phyloP scores from a whole-genome alignment of 2,888 invertebrate genomes.

The Volucella bombylans region DNA sequence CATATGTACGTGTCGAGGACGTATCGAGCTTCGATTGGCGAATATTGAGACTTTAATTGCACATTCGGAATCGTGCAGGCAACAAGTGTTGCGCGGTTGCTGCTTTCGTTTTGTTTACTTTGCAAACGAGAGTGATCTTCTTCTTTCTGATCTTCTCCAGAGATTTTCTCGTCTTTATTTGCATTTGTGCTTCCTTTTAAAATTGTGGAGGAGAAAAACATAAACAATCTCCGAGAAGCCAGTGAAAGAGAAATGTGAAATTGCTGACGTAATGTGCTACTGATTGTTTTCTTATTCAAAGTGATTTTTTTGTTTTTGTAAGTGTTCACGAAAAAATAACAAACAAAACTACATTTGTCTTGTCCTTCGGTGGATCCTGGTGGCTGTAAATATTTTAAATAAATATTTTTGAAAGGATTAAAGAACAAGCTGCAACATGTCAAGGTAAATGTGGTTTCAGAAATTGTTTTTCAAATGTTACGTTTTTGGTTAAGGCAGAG shows the following conservation, averaged over 20 bases:
- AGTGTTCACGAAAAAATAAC: background rate
- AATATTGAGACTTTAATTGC: conserved; percentile 70
- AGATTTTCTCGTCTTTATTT: conserved; percentile 33
- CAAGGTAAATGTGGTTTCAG: too few relatives aligned
- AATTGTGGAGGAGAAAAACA: conserved; percentile 17
- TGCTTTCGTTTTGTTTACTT: conserved; percentile 54
- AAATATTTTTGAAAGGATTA: background rate
- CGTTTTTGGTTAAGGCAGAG: too few relatives aligned
- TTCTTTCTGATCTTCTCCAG: conserved; percentile 15
- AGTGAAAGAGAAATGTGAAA: conserved; percentile 60
- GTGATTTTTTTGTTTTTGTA: conserved; percentile 15
- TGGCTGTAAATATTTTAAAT: too few relatives aligned
- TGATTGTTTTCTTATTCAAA: conserved; percentile 36
- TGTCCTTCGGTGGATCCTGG: too few relatives aligned
- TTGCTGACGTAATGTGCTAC: conserved; percentile 58
- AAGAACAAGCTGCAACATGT: background rate
- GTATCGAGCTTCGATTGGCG: conserved; percentile 64
- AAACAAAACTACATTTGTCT: too few relatives aligned
- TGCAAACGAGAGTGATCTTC: conserved; percentile 28
- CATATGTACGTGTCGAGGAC: conserved; percentile 7
- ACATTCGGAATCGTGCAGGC: conserved; percentile 65
- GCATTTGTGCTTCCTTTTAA: conserved; percentile 15
- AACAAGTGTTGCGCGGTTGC: conserved; percentile 66
- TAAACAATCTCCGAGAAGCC: conserved; percentile 18
- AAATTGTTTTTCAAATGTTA: too few relatives aligned